Evolutionary conservation across 1,140 invertebrate genomes (phyloP).

Genomic region (Anastrepha obliqua): DNA sequence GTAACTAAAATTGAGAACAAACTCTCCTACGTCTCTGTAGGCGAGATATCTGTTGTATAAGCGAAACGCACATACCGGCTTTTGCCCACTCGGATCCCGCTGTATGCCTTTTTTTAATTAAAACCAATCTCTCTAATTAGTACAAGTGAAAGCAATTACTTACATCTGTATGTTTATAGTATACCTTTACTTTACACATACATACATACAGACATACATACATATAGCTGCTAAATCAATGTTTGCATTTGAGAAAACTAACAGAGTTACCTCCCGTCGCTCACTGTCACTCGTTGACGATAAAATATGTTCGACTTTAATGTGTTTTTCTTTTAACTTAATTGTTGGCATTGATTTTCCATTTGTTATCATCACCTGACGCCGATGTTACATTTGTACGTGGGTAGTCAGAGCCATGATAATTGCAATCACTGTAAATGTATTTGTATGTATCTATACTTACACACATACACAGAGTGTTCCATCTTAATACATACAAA

Average conservation of each 20-base stretch:
- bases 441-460: background rate
- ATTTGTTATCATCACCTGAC: constrained; percentile 25
- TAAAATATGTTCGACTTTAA: background rate
- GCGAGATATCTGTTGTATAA: too few relatives aligned
- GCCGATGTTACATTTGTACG: constrained; percentile 21
- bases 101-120: background rate
- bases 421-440: background rate
- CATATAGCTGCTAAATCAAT: background rate
- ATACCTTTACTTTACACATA: background rate
- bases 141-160: background rate
- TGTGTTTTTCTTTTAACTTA: constrained; percentile 13
- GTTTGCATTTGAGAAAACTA: background rate
- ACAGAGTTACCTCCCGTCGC: background rate
- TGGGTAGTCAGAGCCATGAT: background rate
- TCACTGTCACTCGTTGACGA: background rate
- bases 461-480: background rate
- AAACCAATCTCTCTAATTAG: background rate
- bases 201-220: background rate
- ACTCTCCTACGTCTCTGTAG: too few relatives aligned
- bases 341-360: constrained; percentile 46
- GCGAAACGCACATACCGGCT: background rate
- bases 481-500: background rate
- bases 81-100: background rate
- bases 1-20: too few relatives aligned
- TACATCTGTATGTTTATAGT: background rate